Percentiles rank a stretch among this genome's conserved stretches.
phyloP scores from a whole-genome alignment of 2,797 vertebrate genomes.

The Leptodactylus fallax region DNA sequence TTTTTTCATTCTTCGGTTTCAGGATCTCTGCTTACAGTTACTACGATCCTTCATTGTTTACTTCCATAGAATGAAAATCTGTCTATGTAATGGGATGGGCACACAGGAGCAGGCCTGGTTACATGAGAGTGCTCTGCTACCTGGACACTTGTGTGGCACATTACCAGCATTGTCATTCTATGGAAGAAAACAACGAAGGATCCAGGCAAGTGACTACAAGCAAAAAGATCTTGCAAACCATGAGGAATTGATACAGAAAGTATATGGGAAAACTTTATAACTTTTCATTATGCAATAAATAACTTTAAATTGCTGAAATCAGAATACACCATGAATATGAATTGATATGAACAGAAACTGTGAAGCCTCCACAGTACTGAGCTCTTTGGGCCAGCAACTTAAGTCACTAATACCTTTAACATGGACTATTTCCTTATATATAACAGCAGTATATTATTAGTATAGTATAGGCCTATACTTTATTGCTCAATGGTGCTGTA shows the following conservation, averaged over 20 bases:
- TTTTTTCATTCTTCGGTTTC: too few species aligned
- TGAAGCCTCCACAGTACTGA: not conserved
- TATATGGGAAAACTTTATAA: not conserved
- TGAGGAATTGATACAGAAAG: not conserved
- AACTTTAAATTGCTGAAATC: too few species aligned
- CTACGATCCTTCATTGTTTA: not conserved
- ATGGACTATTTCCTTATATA: not conserved
- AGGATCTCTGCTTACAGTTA: not conserved
- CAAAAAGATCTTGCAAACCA: not conserved
- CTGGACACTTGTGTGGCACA: too few species aligned
- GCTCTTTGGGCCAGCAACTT: not conserved
- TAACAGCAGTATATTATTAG: not conserved
- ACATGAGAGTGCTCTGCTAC: too few species aligned
- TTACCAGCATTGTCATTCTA: too few species aligned
- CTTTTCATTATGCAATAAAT: too few species aligned
- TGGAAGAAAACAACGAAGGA: too few species aligned
- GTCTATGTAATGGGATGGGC: too few species aligned
- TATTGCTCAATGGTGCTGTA: conserved; percentile 19
- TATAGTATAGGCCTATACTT: not conserved
- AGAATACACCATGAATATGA: too few species aligned
- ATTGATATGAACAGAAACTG: not conserved
- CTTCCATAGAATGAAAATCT: too few species aligned
- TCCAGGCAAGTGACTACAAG: not conserved
- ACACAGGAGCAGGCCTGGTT: not conserved
- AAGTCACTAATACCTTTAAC: not conserved